Percentiles rank a stretch among this genome's conserved stretches.
Conservation (phyloP, 2,888 invertebrate genomes). For the Melieria crassipennis region DNA sequence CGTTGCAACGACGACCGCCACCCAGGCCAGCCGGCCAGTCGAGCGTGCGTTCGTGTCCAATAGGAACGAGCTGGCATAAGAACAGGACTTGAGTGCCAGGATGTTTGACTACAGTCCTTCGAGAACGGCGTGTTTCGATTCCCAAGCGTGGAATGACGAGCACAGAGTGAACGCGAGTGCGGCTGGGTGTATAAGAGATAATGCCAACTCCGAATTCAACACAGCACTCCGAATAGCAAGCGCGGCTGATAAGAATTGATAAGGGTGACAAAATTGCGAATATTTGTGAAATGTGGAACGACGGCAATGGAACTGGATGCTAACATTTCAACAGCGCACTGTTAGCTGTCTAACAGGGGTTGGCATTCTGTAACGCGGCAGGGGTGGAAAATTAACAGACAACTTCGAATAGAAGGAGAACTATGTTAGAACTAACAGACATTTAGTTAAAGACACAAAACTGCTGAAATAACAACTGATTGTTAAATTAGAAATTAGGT, state of each 20-base stretch:
- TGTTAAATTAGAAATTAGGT: no score
- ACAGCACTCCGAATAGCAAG: slow-evolving; percentile 18
- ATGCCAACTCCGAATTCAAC: slow-evolving; percentile 4
- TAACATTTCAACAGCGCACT: no score
- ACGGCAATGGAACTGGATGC: no score
- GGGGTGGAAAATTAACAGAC: no score
- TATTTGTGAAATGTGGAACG: no score
- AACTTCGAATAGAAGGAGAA: no score
- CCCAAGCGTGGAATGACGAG: background rate
- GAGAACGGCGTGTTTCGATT: slow-evolving; percentile 2
- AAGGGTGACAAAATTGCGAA: background rate
- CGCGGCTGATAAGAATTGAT: slow-evolving; percentile 28
- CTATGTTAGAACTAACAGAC: no score
- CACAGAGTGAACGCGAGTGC: background rate
- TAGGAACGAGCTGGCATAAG: background rate
- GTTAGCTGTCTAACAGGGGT: no score
- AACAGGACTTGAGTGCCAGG: no score
- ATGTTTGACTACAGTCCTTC: background rate
- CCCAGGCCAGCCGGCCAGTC: background rate
- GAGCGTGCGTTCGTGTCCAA: background rate
- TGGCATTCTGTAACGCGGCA: no score
- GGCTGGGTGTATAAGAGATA: slow-evolving; percentile 12
- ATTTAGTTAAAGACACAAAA: no score
- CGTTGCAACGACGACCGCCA: background rate
- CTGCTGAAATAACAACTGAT: no score